phyloP scores from a whole-genome alignment of 2,113 vertebrate genomes.

The Trogon surrucura region DNA sequence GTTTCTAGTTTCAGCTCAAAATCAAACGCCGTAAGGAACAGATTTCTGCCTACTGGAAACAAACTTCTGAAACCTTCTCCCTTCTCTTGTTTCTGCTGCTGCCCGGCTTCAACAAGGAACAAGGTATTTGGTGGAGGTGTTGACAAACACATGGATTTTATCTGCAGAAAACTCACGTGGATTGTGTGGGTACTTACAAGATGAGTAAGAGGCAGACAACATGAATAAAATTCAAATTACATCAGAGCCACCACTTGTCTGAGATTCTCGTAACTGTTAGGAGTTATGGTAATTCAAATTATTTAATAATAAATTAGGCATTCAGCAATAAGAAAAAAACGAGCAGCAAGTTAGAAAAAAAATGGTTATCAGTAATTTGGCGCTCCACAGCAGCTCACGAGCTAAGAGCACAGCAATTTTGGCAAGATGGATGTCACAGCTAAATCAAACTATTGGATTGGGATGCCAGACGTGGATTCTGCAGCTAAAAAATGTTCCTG shows the following conservation, averaged over 20 bases:
- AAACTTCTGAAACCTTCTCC: background rate
- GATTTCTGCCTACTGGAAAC: background rate
- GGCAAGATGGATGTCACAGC: background rate
- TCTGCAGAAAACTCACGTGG: background rate
- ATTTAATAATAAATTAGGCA: background rate
- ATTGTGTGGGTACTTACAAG: background rate
- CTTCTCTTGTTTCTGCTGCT: background rate
- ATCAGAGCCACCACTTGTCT: background rate
- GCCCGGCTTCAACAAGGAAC: background rate
- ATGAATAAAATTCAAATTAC: background rate
- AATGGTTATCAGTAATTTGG: background rate
- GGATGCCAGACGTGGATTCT: background rate
- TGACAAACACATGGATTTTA: background rate
- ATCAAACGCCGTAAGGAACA: background rate
- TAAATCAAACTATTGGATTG: background rate
- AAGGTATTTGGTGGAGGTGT: background rate
- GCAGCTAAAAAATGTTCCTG: background rate
- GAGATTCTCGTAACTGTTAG: background rate
- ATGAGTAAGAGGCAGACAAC: background rate
- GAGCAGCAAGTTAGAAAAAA: background rate
- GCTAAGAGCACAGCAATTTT: background rate
- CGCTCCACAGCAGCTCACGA: background rate
- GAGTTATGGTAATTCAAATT: background rate
- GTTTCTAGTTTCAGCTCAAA: background rate
- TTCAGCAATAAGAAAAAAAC: background rate